Evolutionary conservation across 2,888 invertebrate species (phyloP).

Genomic region (Drepana falcataria): DNA sequence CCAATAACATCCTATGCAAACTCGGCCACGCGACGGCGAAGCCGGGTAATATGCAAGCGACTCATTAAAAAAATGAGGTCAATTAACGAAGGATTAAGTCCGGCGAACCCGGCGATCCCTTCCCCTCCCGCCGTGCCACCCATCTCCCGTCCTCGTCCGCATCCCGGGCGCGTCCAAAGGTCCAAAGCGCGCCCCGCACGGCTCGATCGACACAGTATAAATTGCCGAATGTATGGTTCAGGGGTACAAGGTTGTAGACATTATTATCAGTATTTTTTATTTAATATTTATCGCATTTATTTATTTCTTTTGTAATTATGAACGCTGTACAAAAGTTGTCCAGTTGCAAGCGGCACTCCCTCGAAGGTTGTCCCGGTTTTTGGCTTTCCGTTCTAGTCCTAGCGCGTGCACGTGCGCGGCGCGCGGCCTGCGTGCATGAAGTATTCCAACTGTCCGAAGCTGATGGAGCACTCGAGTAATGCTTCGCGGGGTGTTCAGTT

Average conservation of each 20-base stretch:
- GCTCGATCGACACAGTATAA: slow-evolving; percentile 54
- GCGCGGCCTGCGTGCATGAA: slow-evolving; percentile 68
- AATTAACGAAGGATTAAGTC: slow-evolving; percentile 68
- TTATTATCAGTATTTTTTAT: slow-evolving; percentile 59
- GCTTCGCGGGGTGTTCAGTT: slow-evolving; percentile 60
- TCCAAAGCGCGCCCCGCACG: slow-evolving; percentile 63
- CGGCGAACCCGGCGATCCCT: slow-evolving; percentile 44
- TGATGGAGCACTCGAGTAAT: slow-evolving; percentile 54
- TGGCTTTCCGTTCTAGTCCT: slow-evolving; percentile 76
- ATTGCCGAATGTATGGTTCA: slow-evolving; percentile 72
- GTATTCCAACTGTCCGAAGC: slow-evolving; percentile 34
- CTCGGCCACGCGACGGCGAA: slow-evolving; percentile 35
- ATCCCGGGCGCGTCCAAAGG: slow-evolving; percentile 61
- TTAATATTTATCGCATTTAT: slow-evolving; percentile 75
- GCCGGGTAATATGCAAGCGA: slow-evolving; percentile 11
- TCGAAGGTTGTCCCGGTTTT: slow-evolving; percentile 80
- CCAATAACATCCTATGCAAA: slow-evolving; percentile 12
- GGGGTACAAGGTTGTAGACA: slow-evolving; percentile 76
- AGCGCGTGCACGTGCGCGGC: slow-evolving; percentile 41
- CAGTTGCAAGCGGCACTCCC: slow-evolving; percentile 69
- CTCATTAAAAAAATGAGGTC: slow-evolving; percentile 69
- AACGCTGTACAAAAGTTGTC: slow-evolving; percentile 59
- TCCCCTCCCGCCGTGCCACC: slow-evolving; percentile 22
- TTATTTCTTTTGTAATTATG: slow-evolving; percentile 62
- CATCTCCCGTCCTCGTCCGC: slow-evolving; percentile 20